phyloP scores from a whole-genome alignment of 1,140 invertebrate species.

The Drosophila kanapiae region DNA sequence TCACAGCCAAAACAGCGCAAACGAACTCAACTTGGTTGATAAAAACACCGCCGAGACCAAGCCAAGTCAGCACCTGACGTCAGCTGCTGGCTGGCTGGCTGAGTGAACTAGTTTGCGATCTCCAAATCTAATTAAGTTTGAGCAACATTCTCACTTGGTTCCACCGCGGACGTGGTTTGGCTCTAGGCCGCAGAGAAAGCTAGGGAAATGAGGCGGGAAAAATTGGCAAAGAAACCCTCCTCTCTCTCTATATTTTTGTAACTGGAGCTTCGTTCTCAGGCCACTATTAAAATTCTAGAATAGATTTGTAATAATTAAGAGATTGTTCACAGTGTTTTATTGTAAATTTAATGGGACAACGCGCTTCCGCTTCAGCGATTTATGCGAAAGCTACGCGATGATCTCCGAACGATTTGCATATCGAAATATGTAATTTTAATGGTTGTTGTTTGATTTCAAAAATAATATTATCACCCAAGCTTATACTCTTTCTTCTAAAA shows the following conservation, averaged over 20 bases:
- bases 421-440: conserved; percentile 1
- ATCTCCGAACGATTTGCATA: conserved; percentile 36
- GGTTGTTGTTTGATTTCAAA: background rate
- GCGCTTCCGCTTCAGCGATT: conserved; percentile 31
- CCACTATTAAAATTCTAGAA: conserved; percentile 27
- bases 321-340: conserved; percentile 6
- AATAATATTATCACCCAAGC: background rate
- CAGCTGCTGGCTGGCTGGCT: conserved; percentile 21
- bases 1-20: conserved; percentile 32
- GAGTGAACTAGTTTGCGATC: conserved; percentile 73
- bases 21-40: conserved; percentile 31
- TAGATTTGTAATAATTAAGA: conserved; percentile 38
- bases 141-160: conserved; percentile 32
- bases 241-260: conserved; percentile 1
- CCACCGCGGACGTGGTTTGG: conserved; percentile 59
- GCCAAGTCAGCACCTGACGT: conserved; percentile 27
- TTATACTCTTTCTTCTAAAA: background rate
- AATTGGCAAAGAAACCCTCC: conserved; percentile 40
- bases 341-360: conserved; percentile 31
- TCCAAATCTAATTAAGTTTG: conserved; percentile 76
- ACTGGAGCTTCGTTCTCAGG: conserved; percentile 17
- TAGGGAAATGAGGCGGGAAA: conserved; percentile 46
- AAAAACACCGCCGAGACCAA: conserved; percentile 28
- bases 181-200: conserved; percentile 60
- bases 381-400: conserved; percentile 11